These are phyloP conservation scores for Empis livida DNA, from an alignment of 2,888 invertebrate species.

Conservation along the genomic window DNA sequence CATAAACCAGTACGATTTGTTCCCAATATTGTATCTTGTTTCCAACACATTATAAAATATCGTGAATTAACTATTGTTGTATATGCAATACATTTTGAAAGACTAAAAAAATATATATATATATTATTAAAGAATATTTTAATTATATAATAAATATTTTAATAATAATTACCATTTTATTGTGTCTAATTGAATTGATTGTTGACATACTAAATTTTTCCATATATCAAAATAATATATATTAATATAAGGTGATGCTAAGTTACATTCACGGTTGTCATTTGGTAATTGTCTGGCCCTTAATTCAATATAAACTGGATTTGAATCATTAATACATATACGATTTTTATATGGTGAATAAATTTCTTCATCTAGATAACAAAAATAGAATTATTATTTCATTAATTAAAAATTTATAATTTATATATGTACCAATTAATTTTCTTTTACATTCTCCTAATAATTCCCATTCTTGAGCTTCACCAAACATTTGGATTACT, in stretches of 20 bases:
- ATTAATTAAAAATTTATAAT: background rate
- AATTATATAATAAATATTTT: background rate
- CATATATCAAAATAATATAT: slow-evolving; percentile 31
- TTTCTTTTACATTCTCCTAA: slow-evolving; percentile 26
- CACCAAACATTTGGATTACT: slow-evolving; percentile 22
- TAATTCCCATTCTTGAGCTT: slow-evolving; percentile 21
- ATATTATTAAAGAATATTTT: background rate
- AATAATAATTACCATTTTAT: slow-evolving; percentile 24
- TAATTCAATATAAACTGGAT: slow-evolving; percentile 32
- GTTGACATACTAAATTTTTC: slow-evolving; percentile 24
- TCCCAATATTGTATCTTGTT: slow-evolving; percentile 25
- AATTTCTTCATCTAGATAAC: slow-evolving; percentile 26
- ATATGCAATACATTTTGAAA: slow-evolving; percentile 22
- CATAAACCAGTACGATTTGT: slow-evolving; percentile 28
- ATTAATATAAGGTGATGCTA: slow-evolving; percentile 31
- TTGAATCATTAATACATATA: slow-evolving; percentile 29
- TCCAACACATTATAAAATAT: slow-evolving; percentile 33
- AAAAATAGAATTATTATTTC: background rate
- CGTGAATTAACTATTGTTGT: slow-evolving; percentile 30
- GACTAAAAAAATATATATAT: slow-evolving; percentile 14
- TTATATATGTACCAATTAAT: slow-evolving; percentile 20
- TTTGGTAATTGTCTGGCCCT: slow-evolving; percentile 24
- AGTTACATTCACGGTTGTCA: slow-evolving; percentile 24
- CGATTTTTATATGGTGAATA: slow-evolving; percentile 26
- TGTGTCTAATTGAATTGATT: slow-evolving; percentile 30